Percentiles rank a stretch among this genome's conserved stretches.
phyloP scores from a whole-genome alignment of 2,888 invertebrate genomes.

The Nephrotoma flavescens region DNA sequence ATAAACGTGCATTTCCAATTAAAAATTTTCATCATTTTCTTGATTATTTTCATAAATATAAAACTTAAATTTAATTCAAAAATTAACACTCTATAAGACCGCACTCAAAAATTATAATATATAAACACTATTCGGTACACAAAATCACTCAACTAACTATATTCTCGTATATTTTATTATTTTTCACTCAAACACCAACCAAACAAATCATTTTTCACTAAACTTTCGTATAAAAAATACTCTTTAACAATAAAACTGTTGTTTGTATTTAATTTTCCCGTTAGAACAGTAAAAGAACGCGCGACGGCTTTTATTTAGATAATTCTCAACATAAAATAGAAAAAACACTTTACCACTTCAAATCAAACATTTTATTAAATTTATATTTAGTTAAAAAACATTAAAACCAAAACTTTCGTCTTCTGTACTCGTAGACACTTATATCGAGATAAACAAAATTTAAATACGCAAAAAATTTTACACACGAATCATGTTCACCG shows the following conservation, averaged over 20 bases:
- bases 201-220: background rate
- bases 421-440: background rate
- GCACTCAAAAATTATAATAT: background rate
- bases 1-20: background rate
- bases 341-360: background rate
- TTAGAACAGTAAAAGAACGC: background rate
- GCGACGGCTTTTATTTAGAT: background rate
- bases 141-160: background rate
- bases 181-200: background rate
- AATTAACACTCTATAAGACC: background rate
- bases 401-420: background rate
- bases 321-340: background rate
- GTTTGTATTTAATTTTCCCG: background rate
- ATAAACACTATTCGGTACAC: background rate
- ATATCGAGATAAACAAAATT: background rate
- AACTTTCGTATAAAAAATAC: background rate
- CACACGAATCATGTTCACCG: background rate
- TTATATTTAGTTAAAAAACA: too few species aligned
- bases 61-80: background rate
- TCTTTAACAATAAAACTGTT: background rate
- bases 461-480: background rate
- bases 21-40: background rate
- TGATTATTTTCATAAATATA: background rate
- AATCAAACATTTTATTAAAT: background rate
- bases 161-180: background rate